These are phyloP conservation scores for Folsomia manolachei DNA, from an alignment of 2,888 invertebrate genomes.

Conservation along the genomic window DNA sequence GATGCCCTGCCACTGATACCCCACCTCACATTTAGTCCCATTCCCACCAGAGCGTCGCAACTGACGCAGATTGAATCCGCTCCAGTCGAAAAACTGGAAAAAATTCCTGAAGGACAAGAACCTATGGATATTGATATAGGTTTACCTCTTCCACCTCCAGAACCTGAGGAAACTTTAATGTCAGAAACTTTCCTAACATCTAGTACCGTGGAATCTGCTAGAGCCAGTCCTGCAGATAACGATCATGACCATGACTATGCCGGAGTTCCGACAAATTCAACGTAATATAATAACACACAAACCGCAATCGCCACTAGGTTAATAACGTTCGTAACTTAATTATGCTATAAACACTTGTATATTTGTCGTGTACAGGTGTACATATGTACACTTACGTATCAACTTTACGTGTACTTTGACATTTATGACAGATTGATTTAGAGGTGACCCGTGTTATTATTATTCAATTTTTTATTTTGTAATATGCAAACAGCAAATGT, in stretches of 20 bases:
- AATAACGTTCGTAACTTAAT: too few relatives aligned
- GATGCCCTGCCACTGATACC: constrained; percentile 34
- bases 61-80: constrained; percentile 6
- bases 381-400: too few relatives aligned
- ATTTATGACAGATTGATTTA: too few relatives aligned
- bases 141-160: not conserved
- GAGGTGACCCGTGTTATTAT: too few relatives aligned
- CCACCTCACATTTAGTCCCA: constrained; percentile 26
- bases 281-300: too few relatives aligned
- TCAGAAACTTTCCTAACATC: not conserved
- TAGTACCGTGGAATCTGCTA: not conserved
- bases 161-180: not conserved
- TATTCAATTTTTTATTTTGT: too few relatives aligned
- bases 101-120: not conserved
- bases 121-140: constrained; percentile 1
- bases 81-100: not conserved
- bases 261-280: not conserved
- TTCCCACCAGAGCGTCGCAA: not conserved
- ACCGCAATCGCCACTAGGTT: too few relatives aligned
- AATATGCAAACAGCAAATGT: too few relatives aligned
- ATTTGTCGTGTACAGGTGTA: too few relatives aligned
- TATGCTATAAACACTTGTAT: too few relatives aligned
- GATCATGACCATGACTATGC: constrained; percentile 15
- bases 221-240: constrained; percentile 1
- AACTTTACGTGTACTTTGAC: too few relatives aligned